Base-by-base conservation (phyloP, 1,140 invertebrate species). In the Anastatus disparis region DNA sequence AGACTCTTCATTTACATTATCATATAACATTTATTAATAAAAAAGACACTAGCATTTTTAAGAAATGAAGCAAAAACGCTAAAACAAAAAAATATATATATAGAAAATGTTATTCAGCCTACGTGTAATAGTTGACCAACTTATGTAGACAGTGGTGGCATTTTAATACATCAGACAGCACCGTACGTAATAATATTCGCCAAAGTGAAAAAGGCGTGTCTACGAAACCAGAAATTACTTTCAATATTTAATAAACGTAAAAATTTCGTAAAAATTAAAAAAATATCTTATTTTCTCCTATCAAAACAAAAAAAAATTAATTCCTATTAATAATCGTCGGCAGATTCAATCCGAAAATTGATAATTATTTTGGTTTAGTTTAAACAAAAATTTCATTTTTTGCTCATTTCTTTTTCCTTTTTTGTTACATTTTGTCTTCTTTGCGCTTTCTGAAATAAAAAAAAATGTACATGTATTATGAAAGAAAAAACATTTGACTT, bases 101-200 rank as follows among this genome's bases (percentile, higher is more conserved):
- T 50, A 68, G 27, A 59, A 15, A 68, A 59, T 50, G 20, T 13
- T 63, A 67, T 61, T 24, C 44, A 61, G 22, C 22, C 12, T 42
- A 29, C 55, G 38, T 63, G 66, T 75, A 76, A 75, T 74, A 76
- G 66, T 53, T 77, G 74, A 77, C 76, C 75, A 74, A 78, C 67
- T 75, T 74, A 61, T 72, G 68, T 70, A 76, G 62, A 78, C 75
- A 81, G 74, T 84, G 80, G 79, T 81, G 77, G 77, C 77, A 82
- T 83, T 82, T 84, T 81, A 82, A 78, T 79, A 79, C 76, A 80
- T 82, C 78, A 79, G 82, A 84, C 81, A 79, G 78, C 81, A 74
- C 74, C 76, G 74, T 64, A 75, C 72, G 40, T 74, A 27, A 73
- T 52, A 50, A 46, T 44, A 26, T 20, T 42, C 15, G 27, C n/a